Evolutionary conservation across 2,797 vertebrate genomes (phyloP).

Genomic region (Dendrocincla tyrannina): DNA sequence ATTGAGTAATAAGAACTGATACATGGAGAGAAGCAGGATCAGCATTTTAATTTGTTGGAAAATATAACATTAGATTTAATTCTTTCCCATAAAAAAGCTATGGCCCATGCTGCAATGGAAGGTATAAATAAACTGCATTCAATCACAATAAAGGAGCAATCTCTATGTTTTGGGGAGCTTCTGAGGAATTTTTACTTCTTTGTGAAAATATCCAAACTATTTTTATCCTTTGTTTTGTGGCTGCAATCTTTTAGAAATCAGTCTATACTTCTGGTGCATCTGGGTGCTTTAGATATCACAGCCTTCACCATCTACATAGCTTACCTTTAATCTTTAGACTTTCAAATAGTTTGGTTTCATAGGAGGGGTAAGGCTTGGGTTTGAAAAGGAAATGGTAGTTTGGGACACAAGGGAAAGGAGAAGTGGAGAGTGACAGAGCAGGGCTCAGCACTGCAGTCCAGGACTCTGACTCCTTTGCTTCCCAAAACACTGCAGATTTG

Average conservation of each 20-base stretch:
- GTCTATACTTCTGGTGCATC: background rate
- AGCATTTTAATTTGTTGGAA: constrained; percentile 27
- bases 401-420: background rate
- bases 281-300: constrained; percentile 73
- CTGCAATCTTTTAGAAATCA: background rate
- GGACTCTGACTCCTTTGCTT: background rate
- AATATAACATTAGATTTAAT: constrained; percentile 36
- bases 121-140: constrained; percentile 46
- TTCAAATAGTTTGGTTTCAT: constrained; percentile 78
- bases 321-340: constrained; percentile 79
- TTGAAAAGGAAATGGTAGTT: background rate
- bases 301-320: background rate
- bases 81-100: constrained; percentile 40
- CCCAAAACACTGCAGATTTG: background rate
- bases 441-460: background rate
- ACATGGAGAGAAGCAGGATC: constrained; percentile 22
- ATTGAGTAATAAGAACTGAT: background rate
- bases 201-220: background rate
- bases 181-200: constrained; percentile 62
- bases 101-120: constrained; percentile 4
- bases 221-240: background rate
- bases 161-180: background rate
- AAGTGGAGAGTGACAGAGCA: background rate
- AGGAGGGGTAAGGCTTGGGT: constrained; percentile 60
- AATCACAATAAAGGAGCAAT: constrained; percentile 32